Conservation (phyloP, 53 echinoderm and acorn worm genomes). For the Echinometra lucunter region DNA sequence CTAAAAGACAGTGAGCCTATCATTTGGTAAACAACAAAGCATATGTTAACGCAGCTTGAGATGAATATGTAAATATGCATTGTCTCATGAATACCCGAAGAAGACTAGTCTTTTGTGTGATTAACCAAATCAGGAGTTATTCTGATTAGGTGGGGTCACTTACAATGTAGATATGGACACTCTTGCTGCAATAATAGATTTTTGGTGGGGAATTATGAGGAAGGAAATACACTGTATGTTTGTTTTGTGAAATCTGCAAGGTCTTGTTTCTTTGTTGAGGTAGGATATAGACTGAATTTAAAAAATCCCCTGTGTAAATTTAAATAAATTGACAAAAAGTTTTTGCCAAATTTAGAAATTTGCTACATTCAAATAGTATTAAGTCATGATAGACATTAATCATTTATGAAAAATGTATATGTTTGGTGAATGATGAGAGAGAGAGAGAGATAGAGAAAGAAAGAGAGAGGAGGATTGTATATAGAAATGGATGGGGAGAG, state of each 20-base stretch:
- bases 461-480: no score
- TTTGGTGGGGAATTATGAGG: background rate
- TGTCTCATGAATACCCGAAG: background rate
- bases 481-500: no score
- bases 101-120: background rate
- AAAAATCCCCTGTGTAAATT: background rate
- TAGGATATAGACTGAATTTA: conserved; percentile 12
- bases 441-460: no score
- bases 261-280: background rate
- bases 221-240: conserved; percentile 32
- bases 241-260: background rate
- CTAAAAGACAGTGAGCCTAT: background rate
- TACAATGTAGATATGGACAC: conserved; percentile 29
- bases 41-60: background rate
- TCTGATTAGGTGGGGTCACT: conserved; percentile 29
- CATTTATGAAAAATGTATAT: no score
- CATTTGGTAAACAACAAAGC: background rate
- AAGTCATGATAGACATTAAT: no score
- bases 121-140: background rate
- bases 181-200: background rate
- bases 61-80: conserved; percentile 26
- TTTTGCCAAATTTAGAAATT: no score
- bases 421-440: no score
- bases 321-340: no score
- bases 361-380: no score